Evolutionary conservation across 2,888 invertebrate species (phyloP), one percentile per base, ranked within the genome.

Genomic region (Chrysodeixis includens): DNA sequence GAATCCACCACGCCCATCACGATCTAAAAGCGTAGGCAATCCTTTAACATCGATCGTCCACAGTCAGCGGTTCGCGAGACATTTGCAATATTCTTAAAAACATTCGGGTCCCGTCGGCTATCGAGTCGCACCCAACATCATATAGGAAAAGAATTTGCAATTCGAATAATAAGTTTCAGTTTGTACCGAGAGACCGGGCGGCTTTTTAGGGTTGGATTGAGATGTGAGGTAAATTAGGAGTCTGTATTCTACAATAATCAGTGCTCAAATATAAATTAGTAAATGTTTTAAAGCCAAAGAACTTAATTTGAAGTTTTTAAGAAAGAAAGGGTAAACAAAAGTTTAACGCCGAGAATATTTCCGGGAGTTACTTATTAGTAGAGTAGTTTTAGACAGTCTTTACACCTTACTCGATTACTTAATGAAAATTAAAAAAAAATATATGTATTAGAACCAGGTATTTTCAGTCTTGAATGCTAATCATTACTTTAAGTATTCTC

Each of bases 51-150:
- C 86, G 88, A 89, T 87, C 88, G 83, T 79, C 71, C 79, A 76
- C 76, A 86, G 88, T 91, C 88, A 88, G 87, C 90, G 87, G 85
- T 85, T 84, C 83, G 83, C 78, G 88, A 86, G 88, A 90, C 88
- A 89, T 88, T 88, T 89, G 90, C 90, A 92, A 92, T 92, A 91
- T 92, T 88, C 91, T 90, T 91, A 92, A 92, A 90, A 90, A 88
- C 90, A 88, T 90, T 89, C 79, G 86, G 86, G 76, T 75, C 76
- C 83, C 86, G 84, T 77, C 85, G 79, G 79, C 82, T 78, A 84
- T 82, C 81, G 84, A 76, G 82, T 82, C 84, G 80, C 79, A 79
- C 83, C 82, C 83, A 83, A 83, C 84, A 81, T 85, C 80, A 84
- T 83, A 84, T 81, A 85, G 82, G 84, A 82, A 85, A 85, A 83